phyloP scores from a whole-genome alignment of 2,113 vertebrate genomes.

The Nannobrachium achirus region DNA sequence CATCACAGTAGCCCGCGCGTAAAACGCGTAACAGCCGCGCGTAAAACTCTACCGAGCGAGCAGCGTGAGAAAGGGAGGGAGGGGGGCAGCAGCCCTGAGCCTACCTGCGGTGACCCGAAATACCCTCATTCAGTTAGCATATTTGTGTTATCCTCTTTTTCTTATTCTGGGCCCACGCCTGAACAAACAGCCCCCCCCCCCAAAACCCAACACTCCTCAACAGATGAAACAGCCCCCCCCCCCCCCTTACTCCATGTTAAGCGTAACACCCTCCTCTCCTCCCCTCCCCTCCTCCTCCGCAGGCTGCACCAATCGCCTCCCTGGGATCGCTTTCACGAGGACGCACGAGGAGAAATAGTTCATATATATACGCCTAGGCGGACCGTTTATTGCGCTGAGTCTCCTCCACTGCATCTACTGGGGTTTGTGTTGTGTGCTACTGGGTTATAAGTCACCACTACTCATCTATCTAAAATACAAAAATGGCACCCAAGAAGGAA shows the following conservation, averaged over 20 bases:
- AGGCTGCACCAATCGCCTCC: conserved; percentile 71
- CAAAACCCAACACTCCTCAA: conserved; percentile 23
- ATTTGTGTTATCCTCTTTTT: conserved; percentile 56
- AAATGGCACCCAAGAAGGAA: conserved; percentile 86
- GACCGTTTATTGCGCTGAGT: conserved; percentile 71
- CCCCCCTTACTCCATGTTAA: conserved; percentile 72
- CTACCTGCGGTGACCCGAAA: conserved; percentile 20
- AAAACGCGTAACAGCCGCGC: too few relatives aligned
- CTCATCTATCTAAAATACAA: conserved; percentile 26
- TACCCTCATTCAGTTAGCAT: conserved; percentile 40
- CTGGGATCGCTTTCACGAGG: conserved; percentile 44
- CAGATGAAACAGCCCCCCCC: conserved; percentile 28
- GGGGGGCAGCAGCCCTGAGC: too few relatives aligned
- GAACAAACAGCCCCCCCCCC: conserved; percentile 53
- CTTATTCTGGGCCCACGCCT: conserved; percentile 42
- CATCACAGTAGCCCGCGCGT: too few relatives aligned
- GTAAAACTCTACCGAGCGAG: too few relatives aligned
- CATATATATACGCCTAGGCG: conserved; percentile 79
- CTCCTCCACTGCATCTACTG: conserved; percentile 72
- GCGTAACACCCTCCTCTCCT: conserved; percentile 57
- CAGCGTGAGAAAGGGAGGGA: too few relatives aligned
- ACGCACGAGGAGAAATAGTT: conserved; percentile 72
- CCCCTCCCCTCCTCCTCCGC: conserved; percentile 43
- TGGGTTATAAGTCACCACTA: conserved; percentile 51
- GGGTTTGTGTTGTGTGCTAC: conserved; percentile 66